Conservation (phyloP, 2,888 invertebrate genomes). For the Busseola fusca region DNA sequence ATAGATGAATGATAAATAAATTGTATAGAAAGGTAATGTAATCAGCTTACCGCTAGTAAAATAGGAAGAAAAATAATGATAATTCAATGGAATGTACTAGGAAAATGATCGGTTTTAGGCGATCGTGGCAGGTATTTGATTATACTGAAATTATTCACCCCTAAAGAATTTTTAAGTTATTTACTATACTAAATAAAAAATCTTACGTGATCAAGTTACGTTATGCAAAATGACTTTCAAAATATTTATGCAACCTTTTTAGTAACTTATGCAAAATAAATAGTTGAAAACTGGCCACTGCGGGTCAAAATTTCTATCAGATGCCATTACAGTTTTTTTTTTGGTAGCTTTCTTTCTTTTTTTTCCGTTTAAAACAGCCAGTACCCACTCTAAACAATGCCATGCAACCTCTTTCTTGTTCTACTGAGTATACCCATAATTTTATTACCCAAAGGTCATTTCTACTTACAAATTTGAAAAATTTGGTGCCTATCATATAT, state of each 20-base stretch:
- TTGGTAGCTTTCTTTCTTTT: background rate
- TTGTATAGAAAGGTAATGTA: background rate
- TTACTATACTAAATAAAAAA: background rate
- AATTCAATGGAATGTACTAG: background rate
- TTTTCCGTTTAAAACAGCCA: background rate
- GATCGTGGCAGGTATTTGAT: background rate
- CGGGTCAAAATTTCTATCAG: background rate
- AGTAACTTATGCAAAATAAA: background rate
- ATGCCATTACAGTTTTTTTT: background rate
- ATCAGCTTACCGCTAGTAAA: background rate
- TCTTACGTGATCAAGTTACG: background rate
- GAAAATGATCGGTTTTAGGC: background rate
- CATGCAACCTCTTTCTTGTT: constrained; percentile 2
- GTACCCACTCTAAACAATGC: background rate
- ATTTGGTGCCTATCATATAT: background rate
- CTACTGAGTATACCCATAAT: background rate
- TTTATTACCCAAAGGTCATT: too few species aligned
- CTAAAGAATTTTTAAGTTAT: background rate
- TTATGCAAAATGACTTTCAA: background rate
- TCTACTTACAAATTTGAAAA: background rate
- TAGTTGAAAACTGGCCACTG: constrained; percentile 2
- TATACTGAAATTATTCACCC: background rate
- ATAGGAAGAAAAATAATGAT: background rate
- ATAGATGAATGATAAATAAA: background rate
- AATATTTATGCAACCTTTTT: constrained; percentile 2